These are phyloP conservation scores for Cotesia glomerata DNA, from an alignment of 1,140 invertebrate genomes.

Conservation along the genomic window DNA sequence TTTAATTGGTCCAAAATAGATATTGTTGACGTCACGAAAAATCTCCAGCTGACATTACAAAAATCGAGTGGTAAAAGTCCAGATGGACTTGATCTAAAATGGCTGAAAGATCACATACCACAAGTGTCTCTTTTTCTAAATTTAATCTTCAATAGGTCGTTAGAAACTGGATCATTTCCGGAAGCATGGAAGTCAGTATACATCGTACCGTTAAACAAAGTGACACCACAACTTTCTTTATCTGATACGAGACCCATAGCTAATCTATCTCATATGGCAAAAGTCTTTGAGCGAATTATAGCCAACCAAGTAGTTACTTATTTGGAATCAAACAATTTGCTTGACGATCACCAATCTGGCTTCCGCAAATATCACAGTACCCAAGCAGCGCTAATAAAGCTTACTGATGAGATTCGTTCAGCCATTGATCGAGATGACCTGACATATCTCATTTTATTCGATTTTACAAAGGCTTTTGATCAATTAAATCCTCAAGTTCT, in stretches of 20 bases:
- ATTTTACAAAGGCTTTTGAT: too few species aligned
- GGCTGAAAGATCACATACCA: neutral
- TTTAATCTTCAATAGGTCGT: neutral
- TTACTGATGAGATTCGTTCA: too few species aligned
- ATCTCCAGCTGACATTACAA: too few species aligned
- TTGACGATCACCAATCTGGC: too few species aligned
- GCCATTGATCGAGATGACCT: too few species aligned
- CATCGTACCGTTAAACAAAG: constrained; percentile 5
- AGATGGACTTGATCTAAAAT: neutral
- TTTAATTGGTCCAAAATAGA: neutral
- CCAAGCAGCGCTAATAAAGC: too few species aligned
- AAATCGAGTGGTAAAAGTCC: neutral
- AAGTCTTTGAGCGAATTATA: neutral
- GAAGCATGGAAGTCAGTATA: neutral
- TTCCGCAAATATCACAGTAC: too few species aligned
- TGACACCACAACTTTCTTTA: neutral
- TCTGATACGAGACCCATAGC: constrained; percentile 3
- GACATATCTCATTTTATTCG: too few species aligned
- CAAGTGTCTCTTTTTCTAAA: neutral
- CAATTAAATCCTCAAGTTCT: too few species aligned
- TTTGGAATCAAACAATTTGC: too few species aligned
- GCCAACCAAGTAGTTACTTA: too few species aligned
- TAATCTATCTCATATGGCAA: neutral
- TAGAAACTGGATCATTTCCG: neutral
- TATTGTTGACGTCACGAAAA: neutral